Conservation (phyloP, 2,888 invertebrate species). For the Lasioglossum malachurum region DNA sequence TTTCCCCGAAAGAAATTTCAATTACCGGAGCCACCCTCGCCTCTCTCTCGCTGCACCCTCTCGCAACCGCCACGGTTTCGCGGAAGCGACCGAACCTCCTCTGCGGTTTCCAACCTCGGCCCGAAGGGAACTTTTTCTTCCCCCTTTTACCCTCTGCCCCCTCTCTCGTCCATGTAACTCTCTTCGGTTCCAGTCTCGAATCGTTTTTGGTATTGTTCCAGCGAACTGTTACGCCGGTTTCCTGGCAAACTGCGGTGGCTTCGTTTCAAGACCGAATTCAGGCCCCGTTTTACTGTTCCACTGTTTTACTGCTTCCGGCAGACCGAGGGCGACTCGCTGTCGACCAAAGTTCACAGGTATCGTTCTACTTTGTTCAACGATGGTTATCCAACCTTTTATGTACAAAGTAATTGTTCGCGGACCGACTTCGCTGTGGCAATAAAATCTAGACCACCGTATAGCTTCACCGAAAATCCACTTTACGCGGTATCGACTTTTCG, state of each 20-base stretch:
- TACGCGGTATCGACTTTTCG: too few relatives aligned
- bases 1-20: conserved; percentile 75
- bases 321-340: neutral
- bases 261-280: conserved; percentile 13
- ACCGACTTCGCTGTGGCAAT: neutral
- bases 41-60: conserved; percentile 28
- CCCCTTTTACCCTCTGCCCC: neutral
- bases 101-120: conserved; percentile 52
- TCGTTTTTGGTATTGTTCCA: conserved; percentile 12
- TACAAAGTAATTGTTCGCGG: neutral
- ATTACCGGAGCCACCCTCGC: conserved; percentile 61
- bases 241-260: neutral
- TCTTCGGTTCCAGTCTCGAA: conserved; percentile 5
- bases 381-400: neutral
- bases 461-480: too few relatives aligned
- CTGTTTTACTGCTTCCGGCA: neutral
- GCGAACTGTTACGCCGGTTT: conserved; percentile 11
- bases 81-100: conserved; percentile 63
- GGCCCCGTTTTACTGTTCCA: neutral
- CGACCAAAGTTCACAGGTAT: neutral
- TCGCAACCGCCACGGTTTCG: conserved; percentile 51
- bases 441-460: too few relatives aligned
- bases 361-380: neutral
- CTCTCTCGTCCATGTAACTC: neutral
- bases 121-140: conserved; percentile 25